These are phyloP conservation scores for Iguana delicatissima DNA, from an alignment of 2,797 vertebrate species.

Conservation along the genomic window DNA sequence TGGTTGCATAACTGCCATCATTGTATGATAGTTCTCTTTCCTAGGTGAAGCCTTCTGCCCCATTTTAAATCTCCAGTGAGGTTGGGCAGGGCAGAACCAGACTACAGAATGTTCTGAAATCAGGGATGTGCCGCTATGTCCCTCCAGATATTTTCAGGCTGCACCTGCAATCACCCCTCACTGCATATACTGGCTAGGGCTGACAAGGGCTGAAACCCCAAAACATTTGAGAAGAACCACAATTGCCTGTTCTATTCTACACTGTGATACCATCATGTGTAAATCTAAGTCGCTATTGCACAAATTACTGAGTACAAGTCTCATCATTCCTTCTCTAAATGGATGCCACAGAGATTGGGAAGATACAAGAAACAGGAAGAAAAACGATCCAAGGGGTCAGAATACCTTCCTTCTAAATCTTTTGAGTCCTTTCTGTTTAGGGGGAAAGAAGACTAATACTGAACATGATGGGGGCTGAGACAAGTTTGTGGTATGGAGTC, in stretches of 20 bases:
- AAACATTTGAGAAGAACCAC: no score
- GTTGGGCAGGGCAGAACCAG: neutral
- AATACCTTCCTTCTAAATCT: neutral
- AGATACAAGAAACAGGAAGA: neutral
- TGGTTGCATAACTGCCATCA: neutral
- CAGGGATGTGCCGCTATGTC: neutral
- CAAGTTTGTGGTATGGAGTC: no score
- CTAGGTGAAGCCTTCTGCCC: neutral
- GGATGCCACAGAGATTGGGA: neutral
- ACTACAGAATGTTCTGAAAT: neutral
- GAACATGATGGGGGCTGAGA: neutral
- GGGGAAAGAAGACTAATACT: neutral
- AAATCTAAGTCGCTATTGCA: neutral
- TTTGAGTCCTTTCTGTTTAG: no score
- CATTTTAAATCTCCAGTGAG: neutral
- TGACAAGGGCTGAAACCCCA: neutral
- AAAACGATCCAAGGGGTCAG: neutral
- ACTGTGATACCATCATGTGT: no score
- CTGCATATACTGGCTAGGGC: neutral
- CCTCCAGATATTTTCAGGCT: neutral
- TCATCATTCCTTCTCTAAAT: neutral
- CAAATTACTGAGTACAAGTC: neutral
- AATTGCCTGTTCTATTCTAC: no score
- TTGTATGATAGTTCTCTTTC: neutral
- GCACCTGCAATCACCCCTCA: neutral